Base-by-base conservation (phyloP, 2,113 vertebrate genomes). In the Agelaius tricolor region DNA sequence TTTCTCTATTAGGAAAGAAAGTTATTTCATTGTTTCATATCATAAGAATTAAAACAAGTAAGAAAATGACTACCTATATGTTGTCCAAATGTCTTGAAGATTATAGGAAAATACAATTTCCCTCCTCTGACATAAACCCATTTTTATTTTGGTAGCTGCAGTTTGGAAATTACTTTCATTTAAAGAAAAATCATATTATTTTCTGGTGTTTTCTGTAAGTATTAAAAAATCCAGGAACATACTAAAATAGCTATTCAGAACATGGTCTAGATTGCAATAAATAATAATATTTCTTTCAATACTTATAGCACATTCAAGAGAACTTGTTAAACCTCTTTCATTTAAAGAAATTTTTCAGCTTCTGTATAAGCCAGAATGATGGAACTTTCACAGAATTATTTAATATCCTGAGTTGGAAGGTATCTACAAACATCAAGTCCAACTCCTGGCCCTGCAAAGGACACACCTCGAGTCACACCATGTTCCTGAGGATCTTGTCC, bases 351-450 rank as follows among this genome's bases (percentile, higher is more conserved):
- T 33, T 28, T 26, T 4, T 63, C 14, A 26, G 13, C 16, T 58
- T 46, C 86, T 73, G 3, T 39, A 31, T 11, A 58, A 68, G 8
- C 4, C 13, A 37, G 7, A 67, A 41, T 9, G 18, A 66, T 11
- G 5, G 15, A 54, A 51, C 28, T 67, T 81, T 39, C 54, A 39
- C 10, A 61, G 24, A 30, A 26, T 61, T 33, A 24, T n/a, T n/a
- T 16, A n/a, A 52, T 52, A 46, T 7, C 2, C 15, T 46, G 13
- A n/a, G 28, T 7, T 67, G 54, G 33, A 46, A n/a, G 15, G 23
- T 3, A 17, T 15, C 13, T 15, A 27, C 27, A 33, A 37, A 6
- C 44, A 52, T 35, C 0, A 0, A 59, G 44, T 23, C 18, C 22
- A 24, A 0, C 12, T 20, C 10, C 14, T 31, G 15, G 15, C 10